These are phyloP conservation scores for Saccopteryx bilineata DNA, from an alignment of 2,113 vertebrate genomes.

Conservation along the genomic window DNA sequence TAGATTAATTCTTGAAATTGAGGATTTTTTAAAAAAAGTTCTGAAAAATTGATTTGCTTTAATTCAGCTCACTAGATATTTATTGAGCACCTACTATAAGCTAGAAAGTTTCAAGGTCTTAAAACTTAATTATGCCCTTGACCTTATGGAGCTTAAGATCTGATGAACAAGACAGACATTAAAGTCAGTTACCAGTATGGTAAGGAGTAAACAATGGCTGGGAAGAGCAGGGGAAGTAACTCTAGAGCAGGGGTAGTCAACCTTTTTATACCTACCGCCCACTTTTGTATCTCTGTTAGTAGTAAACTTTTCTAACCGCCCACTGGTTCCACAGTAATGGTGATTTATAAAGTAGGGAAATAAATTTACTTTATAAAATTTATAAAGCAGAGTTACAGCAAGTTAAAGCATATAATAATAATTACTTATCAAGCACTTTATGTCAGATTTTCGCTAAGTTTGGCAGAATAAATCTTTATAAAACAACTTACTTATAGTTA, in stretches of 20 bases:
- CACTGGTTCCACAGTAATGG: too few relatives aligned
- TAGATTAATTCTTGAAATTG: constrained; percentile 17
- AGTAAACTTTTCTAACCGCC: too few relatives aligned
- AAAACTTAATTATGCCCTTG: neutral
- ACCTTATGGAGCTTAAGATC: neutral
- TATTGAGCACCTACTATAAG: neutral
- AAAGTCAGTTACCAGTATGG: neutral
- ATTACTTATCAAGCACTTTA: too few relatives aligned
- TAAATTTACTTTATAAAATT: too few relatives aligned
- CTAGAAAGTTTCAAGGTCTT: neutral
- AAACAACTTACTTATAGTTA: too few relatives aligned
- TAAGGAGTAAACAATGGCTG: neutral
- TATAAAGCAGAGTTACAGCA: too few relatives aligned
- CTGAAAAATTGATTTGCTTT: constrained; percentile 10
- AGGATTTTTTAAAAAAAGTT: neutral
- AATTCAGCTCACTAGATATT: neutral
- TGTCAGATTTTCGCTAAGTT: too few relatives aligned
- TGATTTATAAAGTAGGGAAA: too few relatives aligned
- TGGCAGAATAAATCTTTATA: too few relatives aligned
- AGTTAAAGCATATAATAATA: too few relatives aligned
- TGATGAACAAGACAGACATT: neutral
- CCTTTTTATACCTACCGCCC: too few relatives aligned
- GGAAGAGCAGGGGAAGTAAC: neutral
- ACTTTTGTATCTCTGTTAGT: too few relatives aligned
- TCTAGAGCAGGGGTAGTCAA: neutral